Conservation (phyloP, 2,113 vertebrate genomes). For the Rhodinocichla rosea region DNA sequence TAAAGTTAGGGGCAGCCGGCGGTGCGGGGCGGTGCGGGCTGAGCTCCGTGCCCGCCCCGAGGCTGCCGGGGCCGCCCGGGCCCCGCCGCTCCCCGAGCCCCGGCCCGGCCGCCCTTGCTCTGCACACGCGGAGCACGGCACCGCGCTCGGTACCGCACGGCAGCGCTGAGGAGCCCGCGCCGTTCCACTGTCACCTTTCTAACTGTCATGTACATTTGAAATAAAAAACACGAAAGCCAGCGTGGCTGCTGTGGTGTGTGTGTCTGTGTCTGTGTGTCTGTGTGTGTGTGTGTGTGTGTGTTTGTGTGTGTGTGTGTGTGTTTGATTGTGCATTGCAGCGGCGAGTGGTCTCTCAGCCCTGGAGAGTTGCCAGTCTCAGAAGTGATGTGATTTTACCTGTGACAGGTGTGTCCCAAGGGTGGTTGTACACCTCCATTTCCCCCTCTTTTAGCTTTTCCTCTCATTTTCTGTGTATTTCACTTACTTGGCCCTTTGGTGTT, state of each 20-base stretch:
- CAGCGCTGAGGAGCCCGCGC: conserved; percentile 25
- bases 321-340: too few species aligned
- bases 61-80: background rate
- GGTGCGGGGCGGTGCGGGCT: background rate
- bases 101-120: background rate
- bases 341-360: too few species aligned
- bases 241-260: background rate
- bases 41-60: too few species aligned
- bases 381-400: too few species aligned
- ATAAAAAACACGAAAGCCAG: conserved; percentile 57
- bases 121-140: background rate
- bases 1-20: background rate
- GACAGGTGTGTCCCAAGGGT: too few species aligned
- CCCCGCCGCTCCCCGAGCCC: background rate
- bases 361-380: too few species aligned
- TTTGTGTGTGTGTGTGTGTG: background rate
- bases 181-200: conserved; percentile 63
- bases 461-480: too few species aligned
- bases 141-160: background rate
- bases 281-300: background rate
- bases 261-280: background rate
- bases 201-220: conserved; percentile 67
- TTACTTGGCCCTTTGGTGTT: too few species aligned
- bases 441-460: too few species aligned
- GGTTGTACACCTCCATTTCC: too few species aligned